phyloP scores from a whole-genome alignment of 2,888 invertebrate species.

The Amiota mariae region DNA sequence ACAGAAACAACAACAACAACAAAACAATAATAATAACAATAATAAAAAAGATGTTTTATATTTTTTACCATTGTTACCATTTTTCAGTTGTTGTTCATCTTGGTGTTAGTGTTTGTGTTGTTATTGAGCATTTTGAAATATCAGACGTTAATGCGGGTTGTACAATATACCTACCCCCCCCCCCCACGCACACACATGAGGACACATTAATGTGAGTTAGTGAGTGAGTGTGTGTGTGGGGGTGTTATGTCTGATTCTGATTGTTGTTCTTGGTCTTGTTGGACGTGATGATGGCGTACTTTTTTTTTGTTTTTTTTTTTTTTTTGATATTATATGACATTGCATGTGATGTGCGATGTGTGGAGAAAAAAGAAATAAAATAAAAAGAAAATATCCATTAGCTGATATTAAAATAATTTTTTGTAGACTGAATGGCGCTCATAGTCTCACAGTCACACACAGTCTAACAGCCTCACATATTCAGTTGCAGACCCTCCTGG shows the following conservation, averaged over 20 bases:
- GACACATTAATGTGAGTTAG: background rate
- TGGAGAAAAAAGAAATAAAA: background rate
- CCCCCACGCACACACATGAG: background rate
- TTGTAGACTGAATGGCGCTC: conserved; percentile 59
- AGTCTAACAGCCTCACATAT: conserved; percentile 41
- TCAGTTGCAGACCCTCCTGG: conserved; percentile 40
- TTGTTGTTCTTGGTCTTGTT: too few relatives aligned
- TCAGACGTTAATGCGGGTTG: background rate
- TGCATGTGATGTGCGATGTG: background rate
- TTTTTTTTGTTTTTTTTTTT: background rate
- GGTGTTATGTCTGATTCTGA: background rate
- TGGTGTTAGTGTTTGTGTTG: too few relatives aligned
- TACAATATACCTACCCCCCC: too few relatives aligned
- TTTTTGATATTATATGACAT: background rate
- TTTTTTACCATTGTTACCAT: too few relatives aligned
- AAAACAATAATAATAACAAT: too few relatives aligned
- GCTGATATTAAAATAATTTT: conserved; percentile 66
- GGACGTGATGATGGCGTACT: background rate
- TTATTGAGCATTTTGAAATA: background rate
- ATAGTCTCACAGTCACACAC: conserved; percentile 40
- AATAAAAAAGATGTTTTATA: too few relatives aligned
- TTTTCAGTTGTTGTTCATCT: too few relatives aligned
- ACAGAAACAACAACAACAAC: too few relatives aligned
- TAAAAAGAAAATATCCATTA: conserved; percentile 55
- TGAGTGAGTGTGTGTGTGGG: background rate